phyloP scores from a whole-genome alignment of 2,797 vertebrate species.

The Dendrocincla fuliginosa region DNA sequence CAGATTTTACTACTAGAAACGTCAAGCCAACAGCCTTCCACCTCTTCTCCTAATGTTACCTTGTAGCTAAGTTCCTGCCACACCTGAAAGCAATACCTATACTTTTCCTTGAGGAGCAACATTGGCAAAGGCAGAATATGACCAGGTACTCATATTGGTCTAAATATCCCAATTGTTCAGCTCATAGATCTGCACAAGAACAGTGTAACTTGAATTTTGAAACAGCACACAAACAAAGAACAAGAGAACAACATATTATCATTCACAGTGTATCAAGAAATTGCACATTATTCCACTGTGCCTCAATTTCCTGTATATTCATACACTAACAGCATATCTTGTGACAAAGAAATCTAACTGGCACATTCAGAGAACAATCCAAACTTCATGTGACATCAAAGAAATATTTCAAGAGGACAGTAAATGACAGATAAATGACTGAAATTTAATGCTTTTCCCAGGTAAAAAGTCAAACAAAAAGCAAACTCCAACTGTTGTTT shows the following conservation, averaged over 20 bases:
- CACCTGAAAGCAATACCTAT: not conserved
- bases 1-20: not conserved
- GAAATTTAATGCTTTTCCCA: conserved; percentile 6
- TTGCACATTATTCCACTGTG: not conserved
- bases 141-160: not conserved
- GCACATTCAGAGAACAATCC: not conserved
- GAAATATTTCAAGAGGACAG: not conserved
- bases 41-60: not conserved
- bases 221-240: not conserved
- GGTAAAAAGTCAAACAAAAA: conserved; percentile 14
- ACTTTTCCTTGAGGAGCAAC: not conserved
- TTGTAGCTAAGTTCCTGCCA: not conserved
- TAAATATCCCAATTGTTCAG: not conserved
- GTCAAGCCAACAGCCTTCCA: not conserved
- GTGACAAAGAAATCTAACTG: not conserved
- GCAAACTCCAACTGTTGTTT: not conserved
- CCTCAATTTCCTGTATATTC: not conserved
- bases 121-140: not conserved
- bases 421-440: not conserved
- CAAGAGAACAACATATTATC: not conserved
- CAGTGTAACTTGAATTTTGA: not conserved
- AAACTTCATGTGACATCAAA: not conserved
- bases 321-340: not conserved
- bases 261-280: not conserved
- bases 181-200: not conserved